These are phyloP conservation scores for Heterodera filipjevi DNA, from an alignment of 2,888 invertebrate species.

Conservation along the genomic window DNA sequence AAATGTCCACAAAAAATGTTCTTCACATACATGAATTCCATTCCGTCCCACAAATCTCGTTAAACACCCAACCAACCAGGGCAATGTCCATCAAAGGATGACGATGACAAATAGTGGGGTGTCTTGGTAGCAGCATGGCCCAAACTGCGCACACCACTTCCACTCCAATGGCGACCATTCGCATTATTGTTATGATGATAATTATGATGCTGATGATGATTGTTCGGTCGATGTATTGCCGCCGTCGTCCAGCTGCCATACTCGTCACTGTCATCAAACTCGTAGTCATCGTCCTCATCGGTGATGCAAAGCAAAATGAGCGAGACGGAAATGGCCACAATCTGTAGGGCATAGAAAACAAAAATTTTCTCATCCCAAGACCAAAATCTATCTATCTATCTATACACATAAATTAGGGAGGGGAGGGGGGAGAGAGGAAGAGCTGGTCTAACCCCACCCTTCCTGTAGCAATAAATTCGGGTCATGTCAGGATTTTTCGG, in stretches of 20 bases:
- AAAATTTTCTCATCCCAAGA: background rate
- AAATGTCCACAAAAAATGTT: too few relatives aligned
- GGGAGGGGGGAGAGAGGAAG: too few relatives aligned
- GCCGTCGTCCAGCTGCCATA: background rate
- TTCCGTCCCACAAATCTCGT: too few relatives aligned
- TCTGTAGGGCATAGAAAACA: background rate
- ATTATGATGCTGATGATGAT: background rate
- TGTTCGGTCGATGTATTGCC: background rate
- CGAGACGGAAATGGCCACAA: conserved; percentile 24
- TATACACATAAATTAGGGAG: too few relatives aligned
- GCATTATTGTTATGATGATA: background rate
- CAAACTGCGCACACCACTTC: background rate
- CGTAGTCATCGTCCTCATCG: background rate
- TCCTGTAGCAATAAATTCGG: too few relatives aligned
- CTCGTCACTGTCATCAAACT: background rate
- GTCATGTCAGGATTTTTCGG: too few relatives aligned
- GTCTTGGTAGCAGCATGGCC: background rate
- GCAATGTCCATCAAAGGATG: too few relatives aligned
- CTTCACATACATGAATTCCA: too few relatives aligned
- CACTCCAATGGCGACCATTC: background rate
- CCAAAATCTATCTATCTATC: too few relatives aligned
- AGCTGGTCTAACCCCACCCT: too few relatives aligned
- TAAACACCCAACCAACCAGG: background rate
- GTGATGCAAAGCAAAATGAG: conserved; percentile 11
- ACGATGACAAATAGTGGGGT: too few relatives aligned